Conservation (phyloP, 2,113 vertebrate genomes). For the Aphyosemion australe region DNA sequence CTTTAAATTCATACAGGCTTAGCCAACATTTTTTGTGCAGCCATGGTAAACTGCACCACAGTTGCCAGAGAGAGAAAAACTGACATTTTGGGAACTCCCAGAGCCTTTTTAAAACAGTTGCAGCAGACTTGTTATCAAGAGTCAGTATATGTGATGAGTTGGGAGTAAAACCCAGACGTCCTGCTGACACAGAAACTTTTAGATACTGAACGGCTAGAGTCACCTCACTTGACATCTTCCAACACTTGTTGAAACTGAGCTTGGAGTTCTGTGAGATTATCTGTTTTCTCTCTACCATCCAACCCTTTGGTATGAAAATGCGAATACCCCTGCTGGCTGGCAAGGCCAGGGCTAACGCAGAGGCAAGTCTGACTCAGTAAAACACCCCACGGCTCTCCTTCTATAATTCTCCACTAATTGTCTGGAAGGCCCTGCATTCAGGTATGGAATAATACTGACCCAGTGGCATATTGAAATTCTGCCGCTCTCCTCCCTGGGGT, state of each 20-base stretch:
- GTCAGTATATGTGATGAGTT: background rate
- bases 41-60: too few relatives aligned
- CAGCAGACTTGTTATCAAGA: too few relatives aligned
- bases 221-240: constrained; percentile 44
- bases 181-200: constrained; percentile 28
- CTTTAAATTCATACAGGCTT: too few relatives aligned
- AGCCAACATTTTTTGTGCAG: too few relatives aligned
- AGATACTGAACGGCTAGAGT: constrained; percentile 30
- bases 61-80: too few relatives aligned
- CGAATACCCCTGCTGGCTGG: constrained; percentile 48
- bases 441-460: constrained; percentile 70
- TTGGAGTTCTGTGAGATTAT: constrained; percentile 37
- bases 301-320: constrained; percentile 49
- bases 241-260: constrained; percentile 62
- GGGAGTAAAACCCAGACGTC: background rate
- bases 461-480: constrained; percentile 65
- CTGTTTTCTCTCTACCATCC: constrained; percentile 34
- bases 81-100: too few relatives aligned
- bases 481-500: constrained; percentile 60
- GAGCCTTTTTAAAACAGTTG: too few relatives aligned
- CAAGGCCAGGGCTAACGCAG: constrained; percentile 48
- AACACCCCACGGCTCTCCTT: constrained; percentile 60
- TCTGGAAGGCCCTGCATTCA: constrained; percentile 72
- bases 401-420: constrained; percentile 75
- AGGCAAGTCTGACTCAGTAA: constrained; percentile 56